Evolutionary conservation across 2,797 vertebrate genomes (phyloP), one percentile per base, ranked within the genome.

Genomic region (Sebastes iracundus): DNA sequence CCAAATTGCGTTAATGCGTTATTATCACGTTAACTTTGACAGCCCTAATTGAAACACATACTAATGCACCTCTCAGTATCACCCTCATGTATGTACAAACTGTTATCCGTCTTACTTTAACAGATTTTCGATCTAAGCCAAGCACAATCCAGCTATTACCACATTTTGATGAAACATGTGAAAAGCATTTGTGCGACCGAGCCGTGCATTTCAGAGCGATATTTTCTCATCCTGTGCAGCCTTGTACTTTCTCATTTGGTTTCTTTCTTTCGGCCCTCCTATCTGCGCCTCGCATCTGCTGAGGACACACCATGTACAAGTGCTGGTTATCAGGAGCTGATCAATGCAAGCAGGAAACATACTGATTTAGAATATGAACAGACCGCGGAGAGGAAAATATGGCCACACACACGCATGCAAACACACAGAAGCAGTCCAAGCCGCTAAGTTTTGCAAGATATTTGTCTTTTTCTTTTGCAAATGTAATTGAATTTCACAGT

Each of bases 281-380:
- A 91, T 92, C 88, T 86, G 79, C 11, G 71, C 72, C 20, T 14
- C 76, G 78, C 90, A 93, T 94, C 94, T 92, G 90, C 88, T 84
- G 73, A 85, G 84, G 83, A 93, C 88, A 89, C 86, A 81, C 81
- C 88, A 74, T 80, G 90, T 88, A 84, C 79, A 82, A 88, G 74
- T 33, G 61, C 52, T 77, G 70, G 75, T 91, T 93, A 94, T 94
- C 91, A 67, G 82, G 72, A 30, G 64, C 67, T 86, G 88, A 92
- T 93, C 93, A 80, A 89, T 92, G 91, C 82, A 69, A 69, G 87
- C 90, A 92, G 88, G 89, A 93, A 92, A 87, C 83, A 75, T 72
- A 75, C 89, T 85, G 89, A 90, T 94, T 52, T 92, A 90, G 78
- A 92, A 90, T 83, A 87, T 84, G 91, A 93, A 86, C 75, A 86